phyloP scores from a whole-genome alignment of 35 echinoderm and acorn worm genomes.

The Diadema setosum region DNA sequence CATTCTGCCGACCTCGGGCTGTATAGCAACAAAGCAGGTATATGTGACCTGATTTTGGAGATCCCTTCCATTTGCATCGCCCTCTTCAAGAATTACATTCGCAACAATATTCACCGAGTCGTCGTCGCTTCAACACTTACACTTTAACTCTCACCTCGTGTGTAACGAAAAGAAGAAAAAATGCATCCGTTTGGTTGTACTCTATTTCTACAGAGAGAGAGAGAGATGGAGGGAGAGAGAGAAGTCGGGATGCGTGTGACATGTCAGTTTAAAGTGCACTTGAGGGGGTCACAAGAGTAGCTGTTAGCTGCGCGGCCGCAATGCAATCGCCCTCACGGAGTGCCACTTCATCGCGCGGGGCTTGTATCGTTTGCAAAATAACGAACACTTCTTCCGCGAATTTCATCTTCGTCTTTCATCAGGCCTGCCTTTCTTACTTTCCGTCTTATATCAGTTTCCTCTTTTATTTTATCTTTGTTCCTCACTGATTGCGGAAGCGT shows the following conservation, averaged over 20 bases:
- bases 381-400: not conserved
- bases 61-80: too few relatives aligned
- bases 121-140: too few relatives aligned
- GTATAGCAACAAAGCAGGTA: too few relatives aligned
- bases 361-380: not conserved
- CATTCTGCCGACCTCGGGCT: too few relatives aligned
- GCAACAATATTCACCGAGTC: too few relatives aligned
- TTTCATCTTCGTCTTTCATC: not conserved
- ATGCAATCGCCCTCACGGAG: not conserved
- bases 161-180: too few relatives aligned
- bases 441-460: not conserved
- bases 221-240: not conserved
- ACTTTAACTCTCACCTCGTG: too few relatives aligned
- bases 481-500: not conserved
- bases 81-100: too few relatives aligned
- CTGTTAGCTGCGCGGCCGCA: not conserved
- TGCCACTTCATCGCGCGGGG: not conserved
- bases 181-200: too few relatives aligned
- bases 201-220: too few relatives aligned
- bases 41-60: too few relatives aligned
- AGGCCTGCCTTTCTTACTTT: not conserved
- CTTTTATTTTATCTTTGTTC: not conserved
- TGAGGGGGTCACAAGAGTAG: not conserved
- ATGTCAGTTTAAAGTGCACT: slow-evolving; percentile 10
- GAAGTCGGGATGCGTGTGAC: not conserved